A percentile compares a stretch with the other conserved stretches of the same genome.
phyloP scores from a whole-genome alignment of 23 tunicate species.

The Oikopleura vanhoeffeni region DNA sequence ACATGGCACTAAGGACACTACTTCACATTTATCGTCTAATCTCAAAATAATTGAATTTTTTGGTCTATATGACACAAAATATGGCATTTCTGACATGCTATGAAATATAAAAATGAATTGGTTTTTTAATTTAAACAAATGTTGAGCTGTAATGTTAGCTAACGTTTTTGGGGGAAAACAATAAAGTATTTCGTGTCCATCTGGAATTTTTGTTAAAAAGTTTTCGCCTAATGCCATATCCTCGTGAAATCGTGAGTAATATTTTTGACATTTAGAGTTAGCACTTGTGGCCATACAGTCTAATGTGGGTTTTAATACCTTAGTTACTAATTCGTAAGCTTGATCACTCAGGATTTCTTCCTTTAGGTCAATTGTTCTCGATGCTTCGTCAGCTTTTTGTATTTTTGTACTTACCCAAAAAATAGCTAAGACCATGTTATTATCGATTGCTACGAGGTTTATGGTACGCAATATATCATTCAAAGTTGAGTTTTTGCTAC shows the following conservation, averaged over 20 bases:
- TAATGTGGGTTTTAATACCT: neutral
- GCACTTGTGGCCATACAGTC: neutral
- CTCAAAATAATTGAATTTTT: too few relatives aligned
- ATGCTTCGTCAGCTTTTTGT: neutral
- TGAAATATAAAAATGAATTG: neutral
- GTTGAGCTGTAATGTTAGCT: neutral
- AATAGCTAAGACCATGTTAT: neutral
- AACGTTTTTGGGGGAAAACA: neutral
- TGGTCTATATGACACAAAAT: too few relatives aligned
- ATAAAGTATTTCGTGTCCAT: neutral
- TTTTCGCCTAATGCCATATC: neutral
- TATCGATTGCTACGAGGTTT: neutral
- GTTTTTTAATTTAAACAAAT: neutral
- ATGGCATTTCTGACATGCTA: too few relatives aligned
- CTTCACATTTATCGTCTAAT: too few relatives aligned
- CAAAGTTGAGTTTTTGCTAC: neutral
- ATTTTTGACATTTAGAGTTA: neutral
- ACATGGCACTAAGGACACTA: too few relatives aligned
- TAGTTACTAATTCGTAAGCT: neutral
- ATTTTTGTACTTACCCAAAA: neutral
- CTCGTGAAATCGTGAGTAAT: neutral
- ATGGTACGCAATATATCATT: neutral
- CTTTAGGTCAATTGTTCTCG: neutral
- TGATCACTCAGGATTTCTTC: neutral
- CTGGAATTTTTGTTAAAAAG: neutral